phyloP scores from a whole-genome alignment of 1,140 invertebrate species.

The Drosophila punjabiensis region DNA sequence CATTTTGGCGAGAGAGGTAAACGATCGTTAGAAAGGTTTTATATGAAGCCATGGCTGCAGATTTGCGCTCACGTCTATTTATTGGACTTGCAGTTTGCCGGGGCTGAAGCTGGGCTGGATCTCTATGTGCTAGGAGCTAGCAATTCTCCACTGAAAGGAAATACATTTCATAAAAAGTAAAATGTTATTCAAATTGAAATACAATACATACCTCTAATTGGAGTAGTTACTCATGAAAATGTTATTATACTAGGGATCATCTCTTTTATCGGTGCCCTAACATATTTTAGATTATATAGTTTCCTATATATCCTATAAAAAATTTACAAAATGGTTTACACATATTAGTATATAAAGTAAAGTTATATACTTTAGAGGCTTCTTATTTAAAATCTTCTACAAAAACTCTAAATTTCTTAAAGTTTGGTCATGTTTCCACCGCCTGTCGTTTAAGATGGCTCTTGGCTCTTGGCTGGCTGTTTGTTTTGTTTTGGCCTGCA shows the following conservation, averaged over 20 bases:
- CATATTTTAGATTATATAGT: no score
- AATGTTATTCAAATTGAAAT: not conserved
- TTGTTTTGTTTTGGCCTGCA: conserved; percentile 65
- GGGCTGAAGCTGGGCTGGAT: conserved; percentile 37
- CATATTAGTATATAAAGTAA: no score
- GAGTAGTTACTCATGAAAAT: no score
- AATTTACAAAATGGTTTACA: no score
- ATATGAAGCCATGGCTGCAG: conserved; percentile 70
- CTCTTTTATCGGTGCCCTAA: no score
- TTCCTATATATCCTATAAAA: no score
- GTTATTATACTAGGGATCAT: no score
- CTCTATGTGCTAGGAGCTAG: conserved; percentile 49
- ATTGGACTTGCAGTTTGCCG: conserved; percentile 64
- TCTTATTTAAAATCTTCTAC: no score
- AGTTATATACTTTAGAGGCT: no score
- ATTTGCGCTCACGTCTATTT: conserved; percentile 81
- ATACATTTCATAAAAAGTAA: not conserved
- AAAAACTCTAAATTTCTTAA: not conserved
- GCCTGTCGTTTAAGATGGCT: conserved; percentile 80
- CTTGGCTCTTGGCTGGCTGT: conserved; percentile 76
- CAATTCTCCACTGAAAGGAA: conserved; percentile 37
- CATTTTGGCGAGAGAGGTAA: conserved; percentile 83
- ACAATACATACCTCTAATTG: not conserved
- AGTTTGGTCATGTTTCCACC: conserved; percentile 71
- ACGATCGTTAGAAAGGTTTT: conserved; percentile 84